These are phyloP conservation scores for Spheniscus mendiculus DNA, from an alignment of 2,113 vertebrate species.

Conservation along the genomic window DNA sequence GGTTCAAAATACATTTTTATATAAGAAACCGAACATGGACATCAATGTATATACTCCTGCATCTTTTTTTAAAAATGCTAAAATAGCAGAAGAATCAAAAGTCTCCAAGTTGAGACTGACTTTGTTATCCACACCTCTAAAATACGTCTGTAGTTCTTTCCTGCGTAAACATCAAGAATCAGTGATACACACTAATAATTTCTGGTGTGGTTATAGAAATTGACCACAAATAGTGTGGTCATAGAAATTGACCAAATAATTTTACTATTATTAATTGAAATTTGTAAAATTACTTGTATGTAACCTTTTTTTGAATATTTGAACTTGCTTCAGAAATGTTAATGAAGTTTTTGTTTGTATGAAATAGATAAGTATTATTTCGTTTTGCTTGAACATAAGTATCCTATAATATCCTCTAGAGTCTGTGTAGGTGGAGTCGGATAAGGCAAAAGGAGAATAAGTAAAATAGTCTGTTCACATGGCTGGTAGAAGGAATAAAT, in stretches of 20 bases:
- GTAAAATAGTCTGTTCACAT: neutral
- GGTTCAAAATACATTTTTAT: neutral
- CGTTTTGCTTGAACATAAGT: neutral
- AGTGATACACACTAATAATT: neutral
- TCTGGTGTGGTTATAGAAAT: too few species aligned
- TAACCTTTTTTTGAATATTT: neutral
- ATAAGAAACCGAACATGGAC: neutral
- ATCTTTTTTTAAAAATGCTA: neutral
- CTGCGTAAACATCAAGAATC: neutral
- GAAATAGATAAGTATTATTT: neutral
- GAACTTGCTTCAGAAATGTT: neutral
- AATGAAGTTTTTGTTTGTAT: neutral
- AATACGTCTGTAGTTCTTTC: neutral
- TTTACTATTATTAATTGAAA: too few species aligned
- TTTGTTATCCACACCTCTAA: neutral
- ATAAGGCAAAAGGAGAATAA: neutral
- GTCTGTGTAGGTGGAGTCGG: neutral
- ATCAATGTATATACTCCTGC: neutral
- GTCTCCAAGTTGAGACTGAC: neutral
- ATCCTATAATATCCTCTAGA: neutral
- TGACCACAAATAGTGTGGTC: too few species aligned
- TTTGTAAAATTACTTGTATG: neutral
- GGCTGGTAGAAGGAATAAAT: neutral
- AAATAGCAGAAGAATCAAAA: neutral
- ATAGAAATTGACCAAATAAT: too few species aligned